These are phyloP conservation scores for Hydractinia symbiolongicarpus DNA, from an alignment of 30 jellyfish, hydroid and myxozoan genomes.

Conservation along the genomic window DNA sequence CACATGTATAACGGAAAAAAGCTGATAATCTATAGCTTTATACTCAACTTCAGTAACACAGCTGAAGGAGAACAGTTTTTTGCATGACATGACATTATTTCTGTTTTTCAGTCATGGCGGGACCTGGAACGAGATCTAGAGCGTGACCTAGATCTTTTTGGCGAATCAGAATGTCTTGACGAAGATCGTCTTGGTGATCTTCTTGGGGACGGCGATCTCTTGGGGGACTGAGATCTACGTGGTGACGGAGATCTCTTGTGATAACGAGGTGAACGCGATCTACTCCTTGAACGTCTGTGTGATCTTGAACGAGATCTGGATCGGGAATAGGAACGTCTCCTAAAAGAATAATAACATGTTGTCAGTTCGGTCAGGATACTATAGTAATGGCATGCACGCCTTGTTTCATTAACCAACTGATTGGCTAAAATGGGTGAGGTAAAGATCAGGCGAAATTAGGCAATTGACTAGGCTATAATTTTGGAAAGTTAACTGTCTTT, in stretches of 20 bases:
- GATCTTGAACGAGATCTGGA: conserved; percentile 43
- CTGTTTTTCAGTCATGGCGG: neutral
- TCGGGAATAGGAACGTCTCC: conserved; percentile 80
- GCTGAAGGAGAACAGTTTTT: too few species aligned
- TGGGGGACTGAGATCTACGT: neutral
- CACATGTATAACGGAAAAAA: too few species aligned
- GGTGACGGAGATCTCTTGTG: conserved; percentile 7
- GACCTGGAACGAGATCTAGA: neutral
- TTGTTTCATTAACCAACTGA: too few species aligned
- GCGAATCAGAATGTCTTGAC: conserved; percentile 4
- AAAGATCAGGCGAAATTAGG: too few species aligned
- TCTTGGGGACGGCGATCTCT: neutral
- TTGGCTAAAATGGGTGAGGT: too few species aligned
- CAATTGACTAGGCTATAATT: too few species aligned
- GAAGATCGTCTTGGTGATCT: neutral
- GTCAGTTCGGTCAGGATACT: neutral
- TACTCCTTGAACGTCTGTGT: conserved; percentile 2
- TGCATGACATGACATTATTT: too few species aligned
- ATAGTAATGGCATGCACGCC: too few species aligned
- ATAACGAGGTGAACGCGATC: conserved; percentile 4
- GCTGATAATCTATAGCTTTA: too few species aligned
- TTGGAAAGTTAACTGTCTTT: too few species aligned
- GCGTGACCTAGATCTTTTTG: neutral
- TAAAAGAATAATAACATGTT: conserved; percentile 28
- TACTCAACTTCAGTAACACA: too few species aligned